Base-by-base conservation (phyloP, 2,797 vertebrate genomes). In the Phylloscopus collybita region DNA sequence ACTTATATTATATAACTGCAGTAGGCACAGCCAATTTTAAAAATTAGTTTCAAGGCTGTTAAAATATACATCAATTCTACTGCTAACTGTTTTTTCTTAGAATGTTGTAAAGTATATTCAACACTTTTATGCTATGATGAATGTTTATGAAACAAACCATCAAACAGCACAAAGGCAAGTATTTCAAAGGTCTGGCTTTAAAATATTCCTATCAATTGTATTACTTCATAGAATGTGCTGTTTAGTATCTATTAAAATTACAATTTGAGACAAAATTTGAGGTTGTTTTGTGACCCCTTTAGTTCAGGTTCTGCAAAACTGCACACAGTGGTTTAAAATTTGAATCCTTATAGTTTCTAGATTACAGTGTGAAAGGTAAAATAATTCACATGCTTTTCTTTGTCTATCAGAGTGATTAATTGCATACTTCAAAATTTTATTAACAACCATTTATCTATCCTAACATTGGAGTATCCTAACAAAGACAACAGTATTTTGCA, bases 401-500 rank as follows among this genome's bases (percentile, higher is more conserved):
- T 83, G 47, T 74, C 75, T 92, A 65, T 25, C 66, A 92, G 75
- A 85, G 44, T 38, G 82, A 92, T 34, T 17, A 92, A 88, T 14
- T 49, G 45, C n/a, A 87, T 47, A 17, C 45, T 81, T 86, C 38
- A 76, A 76, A 80, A 80, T 71, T 85, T 49, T 75, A 91, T 36
- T 49, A 91, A 57, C 38, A 53, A 32, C 19, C 17, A 6, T 92
- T 96, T 88, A 60, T 76, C 86, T 85, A 67, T 90, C 40, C 57
- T 78, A 91, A 90, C 1, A 1, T 75, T 20, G 20, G 66, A 66
- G 22, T 76, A 80, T 54, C 50, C 42, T 91, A 93, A 70, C 93
- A 92, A 96, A 95, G 91, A 86, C 64, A 93, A 88, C 76, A 87
- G 27, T 29, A 71, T 80, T 96, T 96, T 93, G 65, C 78, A 90